Evolutionary conservation across 2,888 invertebrate species (phyloP).

Genomic region (Coelinius sp.): DNA sequence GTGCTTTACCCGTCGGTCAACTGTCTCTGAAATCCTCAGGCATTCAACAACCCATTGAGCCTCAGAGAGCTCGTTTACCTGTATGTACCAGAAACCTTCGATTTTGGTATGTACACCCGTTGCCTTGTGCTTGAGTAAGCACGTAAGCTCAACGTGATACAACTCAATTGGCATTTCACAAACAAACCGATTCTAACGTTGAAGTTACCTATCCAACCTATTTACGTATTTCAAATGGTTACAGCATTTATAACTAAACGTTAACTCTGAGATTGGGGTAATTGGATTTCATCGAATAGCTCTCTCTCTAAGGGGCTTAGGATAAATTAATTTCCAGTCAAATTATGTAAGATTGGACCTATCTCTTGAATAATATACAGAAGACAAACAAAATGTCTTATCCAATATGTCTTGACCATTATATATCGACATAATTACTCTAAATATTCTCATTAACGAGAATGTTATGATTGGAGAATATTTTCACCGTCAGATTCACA

Average conservation of each 20-base stretch:
- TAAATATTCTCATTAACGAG: no score
- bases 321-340: constrained; percentile 2
- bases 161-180: constrained; percentile 19
- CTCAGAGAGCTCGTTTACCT: constrained; percentile 27
- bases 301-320: not conserved
- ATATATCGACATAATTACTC: no score
- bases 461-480: no score
- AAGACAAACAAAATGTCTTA: no score
- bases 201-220: constrained; percentile 5
- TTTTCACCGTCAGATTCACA: not conserved
- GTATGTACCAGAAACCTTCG: constrained; percentile 22
- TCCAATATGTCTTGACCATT: not conserved
- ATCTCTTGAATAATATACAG: no score
- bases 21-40: constrained; percentile 22
- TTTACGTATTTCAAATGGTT: constrained; percentile 12
- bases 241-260: constrained; percentile 5
- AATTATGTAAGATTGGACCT: no score
- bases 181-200: constrained; percentile 19
- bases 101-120: constrained; percentile 11
- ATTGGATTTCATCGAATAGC: constrained; percentile 4
- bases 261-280: not conserved
- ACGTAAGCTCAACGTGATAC: constrained; percentile 28
- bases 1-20: constrained; percentile 30
- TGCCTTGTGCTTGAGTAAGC: constrained; percentile 31
- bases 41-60: constrained; percentile 25